Evolutionary conservation across 2,797 vertebrate species (phyloP), one percentile per base, ranked within the genome.

Genomic region (Pseudochirops cupreus): DNA sequence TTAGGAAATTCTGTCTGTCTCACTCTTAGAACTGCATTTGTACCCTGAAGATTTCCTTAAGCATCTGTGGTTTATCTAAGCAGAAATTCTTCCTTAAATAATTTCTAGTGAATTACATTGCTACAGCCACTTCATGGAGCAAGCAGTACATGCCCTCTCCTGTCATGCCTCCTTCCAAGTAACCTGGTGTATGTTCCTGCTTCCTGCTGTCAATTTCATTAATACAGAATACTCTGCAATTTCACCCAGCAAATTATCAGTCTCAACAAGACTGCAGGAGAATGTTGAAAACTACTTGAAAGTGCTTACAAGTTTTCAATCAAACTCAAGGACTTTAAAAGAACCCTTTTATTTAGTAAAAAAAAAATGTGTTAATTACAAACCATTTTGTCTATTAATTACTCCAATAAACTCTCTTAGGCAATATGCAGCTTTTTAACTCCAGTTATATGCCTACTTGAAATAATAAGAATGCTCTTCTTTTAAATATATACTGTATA

Each of bases 221-320:
- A 97, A 94, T 96, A 96, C 93, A 94, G 52, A 96, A 95, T 96
- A 56, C 56, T 12, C 90, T 59, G 90, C 96, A 90, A 97, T 96
- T 95, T 96, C 33, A 54, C 59, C 74, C 96, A 96, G 93, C 92
- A 96, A 95, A 94, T 95, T 96, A 95, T 93, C 82, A 96, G 54
- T 39, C 1, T 62, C 58, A 94, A 58, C 96, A 97, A 46, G 95
- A 95, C 91, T 59, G 56, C 53, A 90, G 82, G 56, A 56, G 93
- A 93, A 50, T 55, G 1, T 91, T 95, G 92, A 97, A 95, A 96
- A 91, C 12, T 91, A 92, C 91, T 95, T 91, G 92, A 91, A 21
- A 58, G 18, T 92, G 33, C 93, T 82, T 91, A 91, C 13, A 94
- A 82, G 74, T 57, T 95, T 95, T 96, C 91, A 94, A 91, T 96